Base-by-base conservation (phyloP, 1,140 invertebrate species). In the Probaryconus sp. region DNA sequence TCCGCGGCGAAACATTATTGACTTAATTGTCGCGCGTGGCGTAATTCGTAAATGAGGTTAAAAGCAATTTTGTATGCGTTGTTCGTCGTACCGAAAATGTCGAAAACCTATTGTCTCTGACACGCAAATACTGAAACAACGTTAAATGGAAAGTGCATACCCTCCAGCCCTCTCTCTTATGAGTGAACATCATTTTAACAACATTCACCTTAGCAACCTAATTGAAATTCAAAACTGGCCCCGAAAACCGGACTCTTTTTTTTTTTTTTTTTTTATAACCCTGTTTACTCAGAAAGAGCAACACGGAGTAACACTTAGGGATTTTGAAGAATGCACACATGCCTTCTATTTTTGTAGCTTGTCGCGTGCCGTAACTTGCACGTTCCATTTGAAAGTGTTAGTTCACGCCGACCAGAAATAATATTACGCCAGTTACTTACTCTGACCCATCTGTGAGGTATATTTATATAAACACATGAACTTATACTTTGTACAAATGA, bases 21-120 rank as follows among this genome's bases (percentile, higher is more conserved):
- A 68, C 64, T 58, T 26, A 9, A 68, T 68, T 68, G 31, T 35
- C 35, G 45, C 64, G 45, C 26, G 30, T 26, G 6, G 18, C 28
- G 45, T 69, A 45, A 69, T 69, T 69, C 37, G 14, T n/a, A 53
- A 53, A 69, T 43, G 38, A 47, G 30, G 48, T 69, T 69, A 60
- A 69, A 53, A 31, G 47, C 20, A 38, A 47, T 53, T 69, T 69
- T 40, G 21, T 37, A 53, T 53, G 47, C 55, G 17, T 51, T 18
- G 9, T 6, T 20, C 35, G 33, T 30, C 5, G 42, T 35, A 3
- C 5, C 5, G 2, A 26, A 67, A 50, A 48, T 14, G 5, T 0
- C 14, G 11, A 16, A 40, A 11, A 4, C 11, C n/a, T 38, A 16
- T 50, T 64, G 28, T 30, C 13, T 33, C 20, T 45, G n/a, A 1